Evolutionary conservation across 1,140 invertebrate species (phyloP).

Genomic region (Asobara japonica): DNA sequence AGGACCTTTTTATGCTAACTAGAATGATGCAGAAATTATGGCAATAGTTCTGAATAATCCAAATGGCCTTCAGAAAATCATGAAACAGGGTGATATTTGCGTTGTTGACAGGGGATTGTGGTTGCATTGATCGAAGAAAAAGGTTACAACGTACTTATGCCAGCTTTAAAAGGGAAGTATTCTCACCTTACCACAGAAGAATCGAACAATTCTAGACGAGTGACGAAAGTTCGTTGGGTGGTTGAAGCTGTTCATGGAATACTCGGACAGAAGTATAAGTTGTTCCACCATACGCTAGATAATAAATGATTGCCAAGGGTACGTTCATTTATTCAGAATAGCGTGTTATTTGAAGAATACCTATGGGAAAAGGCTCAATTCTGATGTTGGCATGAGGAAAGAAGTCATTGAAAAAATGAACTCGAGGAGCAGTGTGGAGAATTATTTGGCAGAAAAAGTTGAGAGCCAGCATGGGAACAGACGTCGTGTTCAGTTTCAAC

Average conservation of each 20-base stretch:
- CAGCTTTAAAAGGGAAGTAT: no score
- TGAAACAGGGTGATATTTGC: no score
- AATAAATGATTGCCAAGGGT: slow-evolving; percentile 43
- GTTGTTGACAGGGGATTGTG: no score
- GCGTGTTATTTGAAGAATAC: slow-evolving; percentile 37
- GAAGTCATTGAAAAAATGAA: slow-evolving; percentile 35
- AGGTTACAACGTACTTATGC: no score
- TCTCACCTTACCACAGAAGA: slow-evolving; percentile 44
- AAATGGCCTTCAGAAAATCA: no score
- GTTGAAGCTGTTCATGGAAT: slow-evolving; percentile 55
- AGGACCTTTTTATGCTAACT: slow-evolving; percentile 30
- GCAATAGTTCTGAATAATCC: no score
- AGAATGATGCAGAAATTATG: slow-evolving; percentile 38
- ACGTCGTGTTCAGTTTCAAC: slow-evolving; percentile 31
- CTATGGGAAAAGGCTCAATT: slow-evolving; percentile 36
- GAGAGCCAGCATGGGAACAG: slow-evolving; percentile 31
- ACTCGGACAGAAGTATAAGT: slow-evolving; percentile 38
- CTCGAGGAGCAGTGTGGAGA: slow-evolving; percentile 23
- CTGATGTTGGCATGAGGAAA: slow-evolving; percentile 29
- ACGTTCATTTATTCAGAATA: slow-evolving; percentile 34
- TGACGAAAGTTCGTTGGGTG: slow-evolving; percentile 48
- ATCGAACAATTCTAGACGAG: slow-evolving; percentile 45
- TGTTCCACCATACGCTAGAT: slow-evolving; percentile 41
- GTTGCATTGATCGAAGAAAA: no score
- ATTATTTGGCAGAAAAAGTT: slow-evolving; percentile 36